Evolutionary conservation across 2,888 invertebrate genomes (phyloP).

Genomic region (Drosophila pseudotalamancana): DNA sequence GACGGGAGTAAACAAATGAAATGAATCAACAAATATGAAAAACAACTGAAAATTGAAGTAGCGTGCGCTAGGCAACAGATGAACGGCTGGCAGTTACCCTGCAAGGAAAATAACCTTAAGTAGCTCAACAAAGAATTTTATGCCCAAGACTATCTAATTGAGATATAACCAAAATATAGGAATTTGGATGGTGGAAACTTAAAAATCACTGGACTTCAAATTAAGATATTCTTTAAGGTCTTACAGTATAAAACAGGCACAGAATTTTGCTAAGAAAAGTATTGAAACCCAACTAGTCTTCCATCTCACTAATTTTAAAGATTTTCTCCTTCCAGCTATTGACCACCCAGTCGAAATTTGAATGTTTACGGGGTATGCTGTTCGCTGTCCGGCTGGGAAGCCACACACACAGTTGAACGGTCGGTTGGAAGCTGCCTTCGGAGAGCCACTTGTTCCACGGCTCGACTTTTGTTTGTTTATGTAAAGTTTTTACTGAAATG

Average conservation of each 20-base stretch:
- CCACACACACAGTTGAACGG: constrained; percentile 37
- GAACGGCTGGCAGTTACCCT: constrained; percentile 5
- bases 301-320: not conserved
- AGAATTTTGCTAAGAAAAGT: too few species aligned
- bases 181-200: too few species aligned
- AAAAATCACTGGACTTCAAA: too few species aligned
- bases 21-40: constrained; percentile 71
- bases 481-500: constrained; percentile 36
- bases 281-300: not conserved
- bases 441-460: constrained; percentile 52
- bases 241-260: too few species aligned
- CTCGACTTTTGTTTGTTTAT: constrained; percentile 30
- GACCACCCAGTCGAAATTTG: not conserved
- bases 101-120: too few species aligned
- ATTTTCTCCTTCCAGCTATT: not conserved
- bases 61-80: not conserved
- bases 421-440: constrained; percentile 33
- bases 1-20: constrained; percentile 67
- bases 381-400: constrained; percentile 25
- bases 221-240: too few species aligned
- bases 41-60: constrained; percentile 6
- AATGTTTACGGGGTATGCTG: constrained; percentile 4
- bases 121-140: too few species aligned
- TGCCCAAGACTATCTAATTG: too few species aligned
- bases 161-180: too few species aligned